A percentile compares a stretch with the other conserved stretches of the same genome.
phyloP scores from a whole-genome alignment of 2,113 vertebrate genomes.

The Coptodon bakossiorum region DNA sequence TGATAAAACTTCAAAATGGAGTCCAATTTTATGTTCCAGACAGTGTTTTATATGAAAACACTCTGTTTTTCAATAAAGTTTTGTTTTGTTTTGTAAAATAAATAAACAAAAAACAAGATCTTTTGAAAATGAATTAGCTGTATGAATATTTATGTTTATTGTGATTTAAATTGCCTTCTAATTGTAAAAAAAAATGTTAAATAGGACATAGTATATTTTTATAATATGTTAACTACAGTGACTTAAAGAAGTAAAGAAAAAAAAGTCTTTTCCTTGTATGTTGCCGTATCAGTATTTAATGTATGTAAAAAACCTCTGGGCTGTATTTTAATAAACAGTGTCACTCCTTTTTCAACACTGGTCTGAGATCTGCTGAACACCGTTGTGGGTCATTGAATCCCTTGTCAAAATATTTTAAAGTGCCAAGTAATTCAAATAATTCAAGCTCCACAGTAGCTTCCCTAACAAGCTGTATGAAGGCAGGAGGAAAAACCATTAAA shows the following conservation, averaged over 20 bases:
- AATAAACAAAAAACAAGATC: neutral
- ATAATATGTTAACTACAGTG: slow-evolving; percentile 36
- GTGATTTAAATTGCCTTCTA: slow-evolving; percentile 64
- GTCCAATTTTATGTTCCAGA: slow-evolving; percentile 18
- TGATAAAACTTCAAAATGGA: slow-evolving; percentile 6
- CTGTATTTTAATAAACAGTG: slow-evolving; percentile 36
- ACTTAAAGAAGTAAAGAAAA: neutral
- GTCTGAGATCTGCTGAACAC: slow-evolving; percentile 14
- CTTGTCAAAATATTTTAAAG: neutral
- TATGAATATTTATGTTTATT: slow-evolving; percentile 42
- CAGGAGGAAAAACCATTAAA: neutral
- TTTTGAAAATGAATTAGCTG: slow-evolving; percentile 11
- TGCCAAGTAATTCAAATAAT: neutral
- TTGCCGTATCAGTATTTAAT: slow-evolving; percentile 44
- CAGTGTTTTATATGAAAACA: slow-evolving; percentile 48
- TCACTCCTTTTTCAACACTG: slow-evolving; percentile 17
- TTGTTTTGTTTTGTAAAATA: slow-evolving; percentile 14
- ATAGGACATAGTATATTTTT: slow-evolving; percentile 66
- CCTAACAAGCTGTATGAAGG: neutral
- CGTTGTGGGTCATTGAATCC: neutral
- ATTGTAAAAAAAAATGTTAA: slow-evolving; percentile 49
- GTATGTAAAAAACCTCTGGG: slow-evolving; percentile 12
- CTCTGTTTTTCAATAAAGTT: slow-evolving; percentile 6
- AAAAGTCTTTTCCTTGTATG: slow-evolving; percentile 37
- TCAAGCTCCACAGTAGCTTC: neutral